These are phyloP conservation scores for Rutilus rutilus DNA, from an alignment of 2,113 vertebrate genomes.

Conservation along the genomic window DNA sequence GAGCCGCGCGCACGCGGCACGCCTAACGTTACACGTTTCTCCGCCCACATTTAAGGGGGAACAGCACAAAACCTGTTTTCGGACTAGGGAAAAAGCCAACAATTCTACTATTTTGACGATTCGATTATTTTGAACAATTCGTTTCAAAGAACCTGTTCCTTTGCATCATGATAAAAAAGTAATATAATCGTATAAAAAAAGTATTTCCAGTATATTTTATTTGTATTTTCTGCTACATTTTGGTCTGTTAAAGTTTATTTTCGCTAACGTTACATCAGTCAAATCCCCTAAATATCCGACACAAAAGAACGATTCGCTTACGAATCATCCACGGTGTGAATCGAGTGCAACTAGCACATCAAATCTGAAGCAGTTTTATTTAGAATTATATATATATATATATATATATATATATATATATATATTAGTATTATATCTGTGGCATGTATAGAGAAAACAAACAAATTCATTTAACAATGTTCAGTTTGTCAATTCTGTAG, in stretches of 20 bases:
- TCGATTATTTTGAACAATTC: not conserved
- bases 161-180: not conserved
- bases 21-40: not conserved
- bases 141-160: not conserved
- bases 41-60: slow-evolving; percentile 50
- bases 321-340: not conserved
- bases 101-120: not conserved
- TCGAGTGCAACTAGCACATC: not conserved
- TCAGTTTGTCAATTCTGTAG: not conserved
- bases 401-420: too few relatives aligned
- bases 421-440: not conserved
- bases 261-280: not conserved
- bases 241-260: not conserved
- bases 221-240: not conserved
- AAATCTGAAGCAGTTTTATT: too few relatives aligned
- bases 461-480: not conserved
- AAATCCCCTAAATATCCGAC: not conserved
- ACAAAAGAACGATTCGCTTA: not conserved
- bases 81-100: too few relatives aligned
- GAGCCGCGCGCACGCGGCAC: too few relatives aligned
- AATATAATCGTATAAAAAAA: not conserved
- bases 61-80: not conserved
- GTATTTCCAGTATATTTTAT: not conserved
- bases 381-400: too few relatives aligned
- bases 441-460: not conserved